These are phyloP conservation scores for Nothobranchius furzeri DNA, from an alignment of 2,113 vertebrate genomes.

Conservation along the genomic window DNA sequence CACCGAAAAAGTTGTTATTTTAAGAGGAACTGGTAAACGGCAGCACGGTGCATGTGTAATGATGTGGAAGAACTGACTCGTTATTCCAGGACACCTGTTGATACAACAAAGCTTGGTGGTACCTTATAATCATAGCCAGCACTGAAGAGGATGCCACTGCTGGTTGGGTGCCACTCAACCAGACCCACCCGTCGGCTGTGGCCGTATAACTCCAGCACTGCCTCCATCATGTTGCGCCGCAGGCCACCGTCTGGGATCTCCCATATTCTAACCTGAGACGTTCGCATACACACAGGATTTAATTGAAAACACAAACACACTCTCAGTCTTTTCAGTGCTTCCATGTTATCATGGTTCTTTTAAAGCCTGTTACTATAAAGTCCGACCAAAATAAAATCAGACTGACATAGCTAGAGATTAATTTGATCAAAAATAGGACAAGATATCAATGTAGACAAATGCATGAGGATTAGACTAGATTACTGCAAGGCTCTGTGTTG, in stretches of 20 bases:
- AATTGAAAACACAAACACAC: neutral
- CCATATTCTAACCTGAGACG: conserved; percentile 90
- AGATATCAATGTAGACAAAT: conserved; percentile 45
- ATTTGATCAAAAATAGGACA: conserved; percentile 52
- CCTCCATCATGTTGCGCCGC: conserved; percentile 91
- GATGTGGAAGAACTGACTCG: neutral
- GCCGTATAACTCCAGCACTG: conserved; percentile 91
- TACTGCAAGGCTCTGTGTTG: conserved; percentile 58
- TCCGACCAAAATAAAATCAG: conserved; percentile 6
- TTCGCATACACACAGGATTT: neutral
- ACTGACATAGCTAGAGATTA: conserved; percentile 10
- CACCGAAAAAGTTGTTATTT: neutral
- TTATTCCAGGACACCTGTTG: neutral
- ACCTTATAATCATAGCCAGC: conserved; percentile 99
- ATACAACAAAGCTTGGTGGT: neutral
- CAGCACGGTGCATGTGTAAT: neutral
- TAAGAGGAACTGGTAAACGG: neutral
- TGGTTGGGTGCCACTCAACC: conserved; percentile 96
- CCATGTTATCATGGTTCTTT: neutral
- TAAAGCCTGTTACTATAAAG: neutral
- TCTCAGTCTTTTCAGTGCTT: neutral
- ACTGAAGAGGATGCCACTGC: conserved; percentile 95
- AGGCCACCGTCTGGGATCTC: conserved; percentile 93
- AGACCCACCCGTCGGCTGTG: conserved; percentile 96
- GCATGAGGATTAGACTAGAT: conserved; percentile 72